Conservation (phyloP, 2,888 invertebrate species). For the Fabriciana adippe region DNA sequence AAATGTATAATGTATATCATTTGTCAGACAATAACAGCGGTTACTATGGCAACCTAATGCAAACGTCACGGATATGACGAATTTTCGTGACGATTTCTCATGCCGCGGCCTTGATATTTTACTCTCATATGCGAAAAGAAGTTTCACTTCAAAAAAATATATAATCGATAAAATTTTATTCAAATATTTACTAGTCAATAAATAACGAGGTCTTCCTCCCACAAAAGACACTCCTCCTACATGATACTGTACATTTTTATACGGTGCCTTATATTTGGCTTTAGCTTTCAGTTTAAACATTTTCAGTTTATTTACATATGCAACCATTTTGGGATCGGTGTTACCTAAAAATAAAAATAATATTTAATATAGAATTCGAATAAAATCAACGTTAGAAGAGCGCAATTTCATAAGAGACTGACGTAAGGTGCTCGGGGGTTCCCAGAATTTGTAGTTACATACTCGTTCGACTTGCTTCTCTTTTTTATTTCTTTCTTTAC, state of each 20-base stretch:
- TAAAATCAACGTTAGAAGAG: constrained; percentile 14
- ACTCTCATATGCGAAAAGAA: no score
- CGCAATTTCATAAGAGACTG: constrained; percentile 42
- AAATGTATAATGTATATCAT: no score
- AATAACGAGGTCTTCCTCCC: constrained; percentile 56
- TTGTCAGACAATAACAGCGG: no score
- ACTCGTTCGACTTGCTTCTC: constrained; percentile 54
- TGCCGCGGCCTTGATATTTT: no score
- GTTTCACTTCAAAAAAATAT: no score
- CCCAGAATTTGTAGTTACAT: constrained; percentile 73
- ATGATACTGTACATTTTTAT: constrained; percentile 58
- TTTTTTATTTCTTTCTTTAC: constrained; percentile 62
- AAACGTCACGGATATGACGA: no score
- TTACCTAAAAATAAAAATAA: constrained; percentile 53
- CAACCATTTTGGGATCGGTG: constrained; percentile 60
- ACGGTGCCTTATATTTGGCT: constrained; percentile 51
- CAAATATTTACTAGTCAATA: constrained; percentile 53
- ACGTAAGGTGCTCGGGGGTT: constrained; percentile 68
- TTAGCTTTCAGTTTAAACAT: constrained; percentile 62
- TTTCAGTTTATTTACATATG: constrained; percentile 57
- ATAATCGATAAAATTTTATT: no score
- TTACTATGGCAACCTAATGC: no score
- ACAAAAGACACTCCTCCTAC: constrained; percentile 56
- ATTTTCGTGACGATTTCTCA: no score
- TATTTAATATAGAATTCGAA: background rate